Percentiles rank a stretch among this genome's conserved stretches.
phyloP scores from a whole-genome alignment of 2,797 vertebrate genomes.

The Enteromius fasciolatus region DNA sequence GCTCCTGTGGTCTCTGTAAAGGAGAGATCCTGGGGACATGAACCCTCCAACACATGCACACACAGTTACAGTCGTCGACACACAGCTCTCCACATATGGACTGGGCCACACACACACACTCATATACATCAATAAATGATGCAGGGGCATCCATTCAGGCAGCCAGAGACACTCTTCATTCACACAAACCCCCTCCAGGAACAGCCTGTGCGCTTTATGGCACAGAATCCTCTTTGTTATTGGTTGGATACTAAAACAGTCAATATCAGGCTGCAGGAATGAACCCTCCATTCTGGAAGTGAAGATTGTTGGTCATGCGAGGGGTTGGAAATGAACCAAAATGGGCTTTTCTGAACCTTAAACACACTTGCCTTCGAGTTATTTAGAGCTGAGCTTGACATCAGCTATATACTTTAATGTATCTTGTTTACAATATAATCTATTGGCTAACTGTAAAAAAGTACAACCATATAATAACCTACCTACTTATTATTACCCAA shows the following conservation, averaged over 20 bases:
- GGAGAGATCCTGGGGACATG: slow-evolving; percentile 78
- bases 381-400: slow-evolving; percentile 25
- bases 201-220: slow-evolving; percentile 30
- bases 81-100: slow-evolving; percentile 50
- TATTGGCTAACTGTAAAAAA: not conserved
- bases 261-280: slow-evolving; percentile 82
- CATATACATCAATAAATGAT: slow-evolving; percentile 8
- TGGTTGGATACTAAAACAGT: slow-evolving; percentile 66
- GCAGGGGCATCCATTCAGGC: slow-evolving; percentile 42
- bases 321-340: slow-evolving; percentile 10
- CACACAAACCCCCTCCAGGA: slow-evolving; percentile 23
- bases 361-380: slow-evolving; percentile 9
- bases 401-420: not conserved
- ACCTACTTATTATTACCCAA: not conserved
- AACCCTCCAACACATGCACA: slow-evolving; percentile 28
- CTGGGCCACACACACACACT: slow-evolving; percentile 13
- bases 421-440: not conserved
- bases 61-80: slow-evolving; percentile 50
- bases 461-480: not conserved
- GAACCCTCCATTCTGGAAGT: slow-evolving; percentile 81
- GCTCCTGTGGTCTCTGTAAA: slow-evolving; percentile 78
- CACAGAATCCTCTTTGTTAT: slow-evolving; percentile 43
- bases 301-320: slow-evolving; percentile 58
- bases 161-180: slow-evolving; percentile 22
- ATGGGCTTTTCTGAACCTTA: not conserved